Percentiles rank a stretch among this genome's conserved stretches.
Evolutionary conservation across 2,113 vertebrate genomes (phyloP).

Genomic region (Lipotes vexillifer): DNA sequence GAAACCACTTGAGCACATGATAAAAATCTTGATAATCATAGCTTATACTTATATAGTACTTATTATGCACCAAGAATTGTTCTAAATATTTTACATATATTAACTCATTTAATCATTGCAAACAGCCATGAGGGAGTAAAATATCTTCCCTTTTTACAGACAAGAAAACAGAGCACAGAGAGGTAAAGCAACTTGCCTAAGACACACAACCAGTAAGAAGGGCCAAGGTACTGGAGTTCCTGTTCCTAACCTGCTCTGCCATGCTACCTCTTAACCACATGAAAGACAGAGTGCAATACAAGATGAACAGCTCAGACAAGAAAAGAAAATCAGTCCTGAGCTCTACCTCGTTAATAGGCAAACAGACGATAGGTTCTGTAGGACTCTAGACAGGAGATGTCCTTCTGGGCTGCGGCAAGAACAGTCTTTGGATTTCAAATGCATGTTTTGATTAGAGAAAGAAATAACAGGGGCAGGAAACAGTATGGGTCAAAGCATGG

Average conservation of each 20-base stretch:
- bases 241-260: not conserved
- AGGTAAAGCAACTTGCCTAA: not conserved
- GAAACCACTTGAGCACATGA: not conserved
- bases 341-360: not conserved
- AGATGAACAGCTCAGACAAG: not conserved
- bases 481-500: not conserved
- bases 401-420: not conserved
- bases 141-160: not conserved
- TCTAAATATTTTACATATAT: not conserved
- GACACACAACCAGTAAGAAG: not conserved
- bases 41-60: not conserved
- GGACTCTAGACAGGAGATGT: not conserved
- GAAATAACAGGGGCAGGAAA: not conserved
- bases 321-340: not conserved
- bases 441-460: not conserved
- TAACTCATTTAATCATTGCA: not conserved
- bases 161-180: not conserved
- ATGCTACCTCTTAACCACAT: not conserved
- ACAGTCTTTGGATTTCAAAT: not conserved
- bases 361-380: not conserved
- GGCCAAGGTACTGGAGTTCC: not conserved
- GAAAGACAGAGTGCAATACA: not conserved
- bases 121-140: not conserved
- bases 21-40: not conserved
- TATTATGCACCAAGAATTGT: not conserved